Base-by-base conservation (phyloP, 2,797 vertebrate genomes). In the Danio choprae region DNA sequence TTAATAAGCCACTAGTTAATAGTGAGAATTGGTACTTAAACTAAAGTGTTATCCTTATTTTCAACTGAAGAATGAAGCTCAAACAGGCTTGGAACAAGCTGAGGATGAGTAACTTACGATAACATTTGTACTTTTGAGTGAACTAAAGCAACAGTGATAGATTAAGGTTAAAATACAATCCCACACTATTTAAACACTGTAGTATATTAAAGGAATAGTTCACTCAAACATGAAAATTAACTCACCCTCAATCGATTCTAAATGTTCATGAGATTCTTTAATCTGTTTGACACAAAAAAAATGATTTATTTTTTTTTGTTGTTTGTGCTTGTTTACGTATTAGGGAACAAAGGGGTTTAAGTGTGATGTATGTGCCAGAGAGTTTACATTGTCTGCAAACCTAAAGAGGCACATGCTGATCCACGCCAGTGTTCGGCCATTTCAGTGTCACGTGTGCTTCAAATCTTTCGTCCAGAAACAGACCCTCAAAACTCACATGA, bases 391-490 rank as follows among this genome's bases (percentile, higher is more conserved):
- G 84, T 97, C 98, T 18, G 97, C 97, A 81, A 99, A 99, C 93
- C 95, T 99, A 94, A 99, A 99, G 94, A 92, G 97, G 55, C 97
- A 99, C 90, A 97, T 98, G 97, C 94, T 98, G 85, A 99, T 98
- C 90, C 97, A 99, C 88, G 97, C 97, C 93, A 99, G 97, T 0
- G 95, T 98, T 58, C 92, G 97, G 11, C 97, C 97, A 48, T 98
- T 97, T 93, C 97, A 98, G 94, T 98, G 97, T 91, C 97, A 98
- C 88, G 95, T 99, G 88, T 99, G 97, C 94, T 98, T 98, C 93
- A 99, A 99, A 93, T 98, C 97, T 82, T 99, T 99, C 4, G 97
- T 98, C 91, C 97, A 99, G 93, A 99, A 99, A 93, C 97, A 99
- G 93, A 99, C 97, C 0, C 96, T 99, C 81, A 99, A 99, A 94